These are phyloP conservation scores for Archips crataeganus DNA, from an alignment of 2,888 invertebrate genomes.

Conservation along the genomic window DNA sequence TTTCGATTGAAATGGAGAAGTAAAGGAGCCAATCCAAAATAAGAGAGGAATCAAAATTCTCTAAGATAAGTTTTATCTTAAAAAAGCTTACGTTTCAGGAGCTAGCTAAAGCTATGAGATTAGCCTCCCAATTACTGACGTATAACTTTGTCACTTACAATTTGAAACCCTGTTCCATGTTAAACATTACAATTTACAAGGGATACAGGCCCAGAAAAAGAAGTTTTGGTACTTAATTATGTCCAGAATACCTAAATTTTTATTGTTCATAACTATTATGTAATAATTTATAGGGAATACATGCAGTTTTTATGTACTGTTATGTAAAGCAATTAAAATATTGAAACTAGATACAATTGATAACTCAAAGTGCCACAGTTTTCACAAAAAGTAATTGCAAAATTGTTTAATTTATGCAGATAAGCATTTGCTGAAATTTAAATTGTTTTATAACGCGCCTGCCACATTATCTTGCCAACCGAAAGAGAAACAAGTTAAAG, in stretches of 20 bases:
- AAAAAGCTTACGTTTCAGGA: background rate
- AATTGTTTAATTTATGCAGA: background rate
- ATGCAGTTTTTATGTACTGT: background rate
- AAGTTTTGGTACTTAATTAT: background rate
- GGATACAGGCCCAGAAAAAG: background rate
- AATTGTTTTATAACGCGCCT: no score
- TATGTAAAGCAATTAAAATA: background rate
- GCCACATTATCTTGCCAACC: no score
- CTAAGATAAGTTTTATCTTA: background rate
- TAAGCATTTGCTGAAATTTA: no score
- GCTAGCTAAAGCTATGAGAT: background rate
- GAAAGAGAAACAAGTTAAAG: no score
- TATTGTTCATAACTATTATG: background rate
- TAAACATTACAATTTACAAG: background rate
- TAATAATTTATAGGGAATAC: background rate
- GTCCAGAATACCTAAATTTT: background rate
- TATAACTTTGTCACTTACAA: background rate
- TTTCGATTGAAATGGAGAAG: no score
- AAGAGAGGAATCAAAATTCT: background rate
- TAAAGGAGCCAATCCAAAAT: background rate
- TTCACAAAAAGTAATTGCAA: background rate
- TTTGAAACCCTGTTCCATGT: constrained; percentile 6
- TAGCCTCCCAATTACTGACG: background rate
- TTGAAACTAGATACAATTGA: background rate
- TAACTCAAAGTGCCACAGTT: background rate